Evolutionary conservation across 2,888 invertebrate species (phyloP).

Genomic region (Agonopterix heracliana): DNA sequence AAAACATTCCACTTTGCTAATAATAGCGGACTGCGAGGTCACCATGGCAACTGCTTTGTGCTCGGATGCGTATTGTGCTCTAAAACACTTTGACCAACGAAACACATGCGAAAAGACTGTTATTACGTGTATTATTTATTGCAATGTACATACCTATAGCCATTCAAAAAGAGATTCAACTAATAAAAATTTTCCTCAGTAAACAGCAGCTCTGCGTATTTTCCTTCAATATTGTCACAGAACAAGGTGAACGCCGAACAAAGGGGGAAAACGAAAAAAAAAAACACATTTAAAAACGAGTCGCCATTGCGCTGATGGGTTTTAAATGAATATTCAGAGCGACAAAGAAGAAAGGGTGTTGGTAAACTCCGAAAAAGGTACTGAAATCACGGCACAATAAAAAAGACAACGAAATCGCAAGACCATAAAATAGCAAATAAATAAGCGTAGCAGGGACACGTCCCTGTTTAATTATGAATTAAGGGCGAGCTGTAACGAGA

Average conservation of each 20-base stretch:
- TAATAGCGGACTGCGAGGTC: background rate
- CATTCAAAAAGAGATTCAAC: no score
- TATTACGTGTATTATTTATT: no score
- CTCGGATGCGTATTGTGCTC: no score
- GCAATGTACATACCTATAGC: no score
- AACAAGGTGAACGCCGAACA: slow-evolving; percentile 43
- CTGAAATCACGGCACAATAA: slow-evolving; percentile 46
- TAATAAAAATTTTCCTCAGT: slow-evolving; percentile 18
- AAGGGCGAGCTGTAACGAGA: slow-evolving; percentile 69
- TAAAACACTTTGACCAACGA: no score
- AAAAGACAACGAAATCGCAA: slow-evolving; percentile 50
- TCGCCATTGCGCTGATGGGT: slow-evolving; percentile 63
- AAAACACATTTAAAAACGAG: slow-evolving; percentile 59
- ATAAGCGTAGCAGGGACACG: slow-evolving; percentile 63
- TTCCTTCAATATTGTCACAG: slow-evolving; percentile 50
- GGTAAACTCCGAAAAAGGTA: slow-evolving; percentile 36
- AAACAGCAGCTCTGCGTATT: slow-evolving; percentile 28
- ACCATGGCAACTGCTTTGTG: no score
- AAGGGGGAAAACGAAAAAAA: slow-evolving; percentile 48
- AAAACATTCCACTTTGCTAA: slow-evolving; percentile 13
- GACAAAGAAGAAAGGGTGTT: slow-evolving; percentile 63
- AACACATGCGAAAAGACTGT: no score
- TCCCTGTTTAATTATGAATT: slow-evolving; percentile 75
- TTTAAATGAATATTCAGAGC: slow-evolving; percentile 70
- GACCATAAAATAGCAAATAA: slow-evolving; percentile 70